Evolutionary conservation across 2,113 vertebrate species (phyloP).

Genomic region (Oncorhynchus keta): DNA sequence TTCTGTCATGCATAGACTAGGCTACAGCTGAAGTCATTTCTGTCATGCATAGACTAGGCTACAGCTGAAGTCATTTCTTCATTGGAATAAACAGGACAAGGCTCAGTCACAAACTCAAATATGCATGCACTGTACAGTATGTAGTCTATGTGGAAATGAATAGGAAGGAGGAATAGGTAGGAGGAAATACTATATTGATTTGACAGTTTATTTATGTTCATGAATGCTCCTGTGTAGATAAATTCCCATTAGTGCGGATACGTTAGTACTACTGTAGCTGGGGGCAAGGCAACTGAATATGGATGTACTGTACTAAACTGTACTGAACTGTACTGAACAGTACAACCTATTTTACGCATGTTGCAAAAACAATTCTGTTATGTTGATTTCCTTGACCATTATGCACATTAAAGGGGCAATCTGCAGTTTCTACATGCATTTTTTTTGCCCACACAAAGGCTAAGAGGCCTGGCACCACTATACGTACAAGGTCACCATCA

Average conservation of each 20-base stretch:
- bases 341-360: slow-evolving; percentile 40
- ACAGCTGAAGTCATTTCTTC: too few relatives aligned
- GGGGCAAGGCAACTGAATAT: slow-evolving; percentile 44
- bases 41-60: too few relatives aligned
- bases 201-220: too few relatives aligned
- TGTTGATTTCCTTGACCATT: slow-evolving; percentile 29
- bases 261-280: neutral
- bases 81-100: too few relatives aligned
- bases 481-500: slow-evolving; percentile 22
- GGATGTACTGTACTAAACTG: slow-evolving; percentile 20
- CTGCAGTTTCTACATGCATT: neutral
- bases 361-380: slow-evolving; percentile 47
- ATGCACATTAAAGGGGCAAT: neutral
- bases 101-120: too few relatives aligned
- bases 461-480: neutral
- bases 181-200: too few relatives aligned
- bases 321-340: too few relatives aligned
- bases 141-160: too few relatives aligned
- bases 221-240: neutral
- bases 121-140: too few relatives aligned
- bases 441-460: neutral
- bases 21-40: too few relatives aligned
- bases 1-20: too few relatives aligned
- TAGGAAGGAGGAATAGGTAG: too few relatives aligned
- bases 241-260: slow-evolving; percentile 4